These are phyloP conservation scores for Ricordea florida DNA, from an alignment of 92 coral and sea anemone genomes.

Conservation along the genomic window DNA sequence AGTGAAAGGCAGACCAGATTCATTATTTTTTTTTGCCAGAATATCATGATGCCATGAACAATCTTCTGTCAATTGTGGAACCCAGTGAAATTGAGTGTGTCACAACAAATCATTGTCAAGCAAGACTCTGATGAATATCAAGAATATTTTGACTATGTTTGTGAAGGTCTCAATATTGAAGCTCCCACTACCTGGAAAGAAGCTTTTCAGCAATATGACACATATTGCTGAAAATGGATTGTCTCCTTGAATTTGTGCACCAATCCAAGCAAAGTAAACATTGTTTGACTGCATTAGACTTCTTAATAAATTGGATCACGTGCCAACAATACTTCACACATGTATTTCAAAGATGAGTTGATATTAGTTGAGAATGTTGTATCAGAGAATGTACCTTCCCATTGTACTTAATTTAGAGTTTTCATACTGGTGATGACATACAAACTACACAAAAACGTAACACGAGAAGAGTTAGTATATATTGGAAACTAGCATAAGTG, in stretches of 20 bases:
- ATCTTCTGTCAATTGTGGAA: constrained; percentile 19
- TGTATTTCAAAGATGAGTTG: constrained; percentile 6
- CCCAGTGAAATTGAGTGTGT: constrained; percentile 34
- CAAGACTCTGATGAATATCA: constrained; percentile 18
- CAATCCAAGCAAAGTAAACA: constrained; percentile 1
- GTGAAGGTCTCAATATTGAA: constrained; percentile 18
- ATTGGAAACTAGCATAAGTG: constrained; percentile 6
- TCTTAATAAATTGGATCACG: background rate
- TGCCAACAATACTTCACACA: background rate
- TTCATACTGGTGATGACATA: background rate
- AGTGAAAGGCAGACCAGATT: constrained; percentile 28
- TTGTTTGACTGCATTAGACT: background rate
- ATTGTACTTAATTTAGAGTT: background rate
- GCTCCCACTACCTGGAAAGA: constrained; percentile 53
- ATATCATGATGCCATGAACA: constrained; percentile 11
- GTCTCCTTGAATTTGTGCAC: background rate
- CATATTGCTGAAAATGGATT: constrained; percentile 25
- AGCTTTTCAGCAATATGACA: constrained; percentile 35
- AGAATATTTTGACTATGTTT: constrained; percentile 50
- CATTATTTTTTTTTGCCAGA: constrained; percentile 38
- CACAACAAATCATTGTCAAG: constrained; percentile 19
- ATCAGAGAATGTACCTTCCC: constrained; percentile 1
- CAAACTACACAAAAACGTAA: background rate
- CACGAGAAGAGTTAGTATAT: background rate
- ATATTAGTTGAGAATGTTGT: constrained; percentile 1